Percentiles rank a stretch among this genome's conserved stretches.
Evolutionary conservation across 2,888 invertebrate genomes (phyloP).

Genomic region (Schizaphis graminum): DNA sequence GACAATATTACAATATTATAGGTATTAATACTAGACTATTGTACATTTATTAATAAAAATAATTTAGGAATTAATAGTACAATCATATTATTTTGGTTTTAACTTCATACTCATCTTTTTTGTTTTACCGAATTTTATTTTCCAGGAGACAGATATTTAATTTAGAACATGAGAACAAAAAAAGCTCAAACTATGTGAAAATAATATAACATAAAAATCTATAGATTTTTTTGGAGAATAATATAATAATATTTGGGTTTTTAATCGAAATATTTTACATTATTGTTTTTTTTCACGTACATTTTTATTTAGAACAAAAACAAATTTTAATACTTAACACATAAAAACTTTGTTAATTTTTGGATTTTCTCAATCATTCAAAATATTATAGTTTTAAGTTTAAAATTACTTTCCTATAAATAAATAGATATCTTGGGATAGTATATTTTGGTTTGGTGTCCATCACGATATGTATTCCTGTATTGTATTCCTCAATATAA

Average conservation of each 20-base stretch:
- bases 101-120: not conserved
- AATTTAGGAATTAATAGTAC: no score
- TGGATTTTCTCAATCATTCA: not conserved
- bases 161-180: not conserved
- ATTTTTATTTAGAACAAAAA: not conserved
- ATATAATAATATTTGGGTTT: not conserved
- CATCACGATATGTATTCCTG: not conserved
- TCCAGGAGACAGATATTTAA: not conserved
- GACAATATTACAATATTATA: not conserved
- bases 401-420: not conserved
- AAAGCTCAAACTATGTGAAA: not conserved
- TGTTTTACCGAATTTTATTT: not conserved
- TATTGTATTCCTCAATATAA: not conserved
- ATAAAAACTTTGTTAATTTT: not conserved
- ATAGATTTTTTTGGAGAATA: not conserved
- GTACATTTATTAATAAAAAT: not conserved
- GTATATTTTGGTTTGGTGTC: not conserved
- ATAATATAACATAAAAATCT: not conserved
- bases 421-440: not conserved
- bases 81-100: not conserved
- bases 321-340: not conserved
- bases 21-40: not conserved
- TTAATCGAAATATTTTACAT: not conserved
- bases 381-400: not conserved
- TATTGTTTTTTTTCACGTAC: no score